phyloP scores from a whole-genome alignment of 1,140 invertebrate genomes.

The Dufourea novaeangliae region DNA sequence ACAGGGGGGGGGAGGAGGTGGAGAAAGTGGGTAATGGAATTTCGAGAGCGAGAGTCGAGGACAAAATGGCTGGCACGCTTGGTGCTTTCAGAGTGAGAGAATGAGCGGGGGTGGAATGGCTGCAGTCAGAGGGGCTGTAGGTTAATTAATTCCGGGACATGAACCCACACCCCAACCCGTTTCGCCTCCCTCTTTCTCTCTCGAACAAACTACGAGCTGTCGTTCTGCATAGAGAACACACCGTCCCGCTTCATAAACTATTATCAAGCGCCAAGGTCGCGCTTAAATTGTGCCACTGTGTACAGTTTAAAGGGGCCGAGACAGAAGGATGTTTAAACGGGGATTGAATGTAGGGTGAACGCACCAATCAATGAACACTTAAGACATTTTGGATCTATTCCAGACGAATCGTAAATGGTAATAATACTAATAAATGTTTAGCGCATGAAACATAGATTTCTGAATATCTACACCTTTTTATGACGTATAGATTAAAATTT shows the following conservation, averaged over 20 bases:
- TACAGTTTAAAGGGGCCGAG: conserved; percentile 74
- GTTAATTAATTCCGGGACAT: conserved; percentile 80
- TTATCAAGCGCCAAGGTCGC: conserved; percentile 79
- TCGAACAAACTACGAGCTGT: conserved; percentile 49
- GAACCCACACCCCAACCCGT: conserved; percentile 71
- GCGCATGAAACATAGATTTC: too few relatives aligned
- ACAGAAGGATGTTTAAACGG: conserved; percentile 54
- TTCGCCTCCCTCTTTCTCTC: conserved; percentile 31
- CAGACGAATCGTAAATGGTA: too few relatives aligned
- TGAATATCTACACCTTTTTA: too few relatives aligned
- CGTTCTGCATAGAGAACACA: conserved; percentile 61
- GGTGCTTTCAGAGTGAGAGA: conserved; percentile 58
- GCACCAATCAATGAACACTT: neutral
- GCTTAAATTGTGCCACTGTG: conserved; percentile 77
- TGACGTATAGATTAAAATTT: too few relatives aligned
- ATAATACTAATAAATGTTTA: too few relatives aligned
- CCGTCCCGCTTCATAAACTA: conserved; percentile 76
- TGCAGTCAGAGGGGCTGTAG: conserved; percentile 72
- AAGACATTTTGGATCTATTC: too few relatives aligned
- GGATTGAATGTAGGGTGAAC: conserved; percentile 70
- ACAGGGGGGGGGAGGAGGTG: conserved; percentile 52
- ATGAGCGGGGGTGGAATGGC: conserved; percentile 58
- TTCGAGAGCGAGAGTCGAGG: conserved; percentile 78
- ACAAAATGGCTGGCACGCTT: conserved; percentile 75
- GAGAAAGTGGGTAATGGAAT: conserved; percentile 76